phyloP scores from a whole-genome alignment of 2,113 vertebrate genomes.

The Lipophrys pholis region DNA sequence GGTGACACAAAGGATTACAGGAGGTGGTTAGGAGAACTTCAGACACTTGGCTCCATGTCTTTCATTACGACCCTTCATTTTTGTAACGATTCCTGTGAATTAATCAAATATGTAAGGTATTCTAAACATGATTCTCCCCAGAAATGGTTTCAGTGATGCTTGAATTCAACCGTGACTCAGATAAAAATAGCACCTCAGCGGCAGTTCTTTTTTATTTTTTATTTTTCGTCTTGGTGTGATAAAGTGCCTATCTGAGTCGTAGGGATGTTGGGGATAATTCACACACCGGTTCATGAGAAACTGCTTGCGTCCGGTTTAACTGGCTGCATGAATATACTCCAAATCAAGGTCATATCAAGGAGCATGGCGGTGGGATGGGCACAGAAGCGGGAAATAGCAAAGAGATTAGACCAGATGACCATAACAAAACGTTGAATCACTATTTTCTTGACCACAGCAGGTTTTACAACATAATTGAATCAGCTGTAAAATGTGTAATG shows the following conservation, averaged over 20 bases:
- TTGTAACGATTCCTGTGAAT: slow-evolving; percentile 11
- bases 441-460: background rate
- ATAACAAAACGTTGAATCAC: slow-evolving; percentile 12
- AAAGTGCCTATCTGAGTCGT: slow-evolving; percentile 41
- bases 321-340: slow-evolving; percentile 33
- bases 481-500: background rate
- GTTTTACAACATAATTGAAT: slow-evolving; percentile 2
- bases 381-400: slow-evolving; percentile 47
- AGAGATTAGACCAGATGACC: slow-evolving; percentile 24
- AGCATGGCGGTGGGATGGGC: slow-evolving; percentile 17
- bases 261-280: slow-evolving; percentile 33
- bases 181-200: background rate
- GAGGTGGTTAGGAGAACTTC: slow-evolving; percentile 12
- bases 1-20: slow-evolving; percentile 43
- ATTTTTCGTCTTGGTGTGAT: slow-evolving; percentile 38
- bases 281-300: slow-evolving; percentile 40
- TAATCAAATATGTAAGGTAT: slow-evolving; percentile 22
- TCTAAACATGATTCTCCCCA: background rate
- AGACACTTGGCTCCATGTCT: slow-evolving; percentile 9
- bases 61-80: background rate
- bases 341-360: slow-evolving; percentile 45
- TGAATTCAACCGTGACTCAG: background rate
- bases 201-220: slow-evolving; percentile 10
- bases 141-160: background rate
- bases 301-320: slow-evolving; percentile 39